Percentiles rank a stretch among this genome's conserved stretches.
phyloP scores from a whole-genome alignment of 2,113 vertebrate genomes.

The Cavia porcellus region DNA sequence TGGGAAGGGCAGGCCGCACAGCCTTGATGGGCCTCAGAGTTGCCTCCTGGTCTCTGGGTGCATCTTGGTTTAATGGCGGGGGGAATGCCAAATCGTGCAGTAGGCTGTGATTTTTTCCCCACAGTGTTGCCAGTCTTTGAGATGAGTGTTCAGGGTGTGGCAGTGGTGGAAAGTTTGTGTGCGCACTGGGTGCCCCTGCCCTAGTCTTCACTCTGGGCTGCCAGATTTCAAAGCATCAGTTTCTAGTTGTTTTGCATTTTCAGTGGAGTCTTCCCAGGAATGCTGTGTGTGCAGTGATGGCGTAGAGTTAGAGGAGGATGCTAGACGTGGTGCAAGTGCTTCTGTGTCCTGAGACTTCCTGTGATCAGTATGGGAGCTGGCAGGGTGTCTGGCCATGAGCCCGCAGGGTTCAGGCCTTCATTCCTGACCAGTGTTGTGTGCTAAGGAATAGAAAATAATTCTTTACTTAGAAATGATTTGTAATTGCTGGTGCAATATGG shows the following conservation, averaged over 20 bases:
- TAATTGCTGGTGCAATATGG: background rate
- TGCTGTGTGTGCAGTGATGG: fast-evolving
- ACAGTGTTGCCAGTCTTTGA: background rate
- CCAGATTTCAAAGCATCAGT: background rate
- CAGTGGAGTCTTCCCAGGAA: background rate
- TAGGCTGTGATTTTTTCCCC: background rate
- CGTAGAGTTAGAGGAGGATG: fast-evolving
- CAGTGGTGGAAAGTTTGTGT: fast-evolving
- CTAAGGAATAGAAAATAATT: background rate
- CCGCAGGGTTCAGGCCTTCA: background rate
- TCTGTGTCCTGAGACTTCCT: background rate
- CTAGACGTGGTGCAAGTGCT: fast-evolving
- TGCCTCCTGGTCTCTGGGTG: fast-evolving
- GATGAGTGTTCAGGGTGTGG: background rate
- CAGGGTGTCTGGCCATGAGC: background rate
- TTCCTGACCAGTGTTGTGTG: background rate
- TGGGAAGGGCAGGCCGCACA: fast-evolving
- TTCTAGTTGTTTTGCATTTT: background rate
- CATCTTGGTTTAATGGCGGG: background rate
- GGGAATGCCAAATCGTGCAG: fast-evolving
- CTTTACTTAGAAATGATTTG: background rate
- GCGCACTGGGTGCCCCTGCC: fast-evolving
- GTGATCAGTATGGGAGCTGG: background rate
- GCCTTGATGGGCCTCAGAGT: too few species aligned
- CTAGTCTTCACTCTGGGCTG: fast-evolving